Conservation (phyloP, 2,888 invertebrate species). For the Tiliacea aurago region DNA sequence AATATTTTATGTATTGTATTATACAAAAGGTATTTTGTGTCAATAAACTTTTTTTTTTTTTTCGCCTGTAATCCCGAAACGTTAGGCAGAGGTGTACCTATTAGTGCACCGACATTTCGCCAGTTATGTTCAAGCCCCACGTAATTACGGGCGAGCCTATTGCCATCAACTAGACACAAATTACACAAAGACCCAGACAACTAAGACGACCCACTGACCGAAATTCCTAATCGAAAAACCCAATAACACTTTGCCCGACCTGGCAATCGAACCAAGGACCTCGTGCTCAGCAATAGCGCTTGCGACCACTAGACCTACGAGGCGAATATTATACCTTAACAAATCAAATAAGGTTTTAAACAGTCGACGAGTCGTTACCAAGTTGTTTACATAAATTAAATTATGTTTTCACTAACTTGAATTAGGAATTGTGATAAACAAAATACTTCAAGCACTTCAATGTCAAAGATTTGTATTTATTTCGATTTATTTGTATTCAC, state of each 20-base stretch:
- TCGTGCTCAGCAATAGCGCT: not conserved
- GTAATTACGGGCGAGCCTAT: not conserved
- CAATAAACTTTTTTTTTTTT: too few relatives aligned
- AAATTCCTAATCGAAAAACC: not conserved
- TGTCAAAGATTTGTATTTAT: conserved; percentile 23
- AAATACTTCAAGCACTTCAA: conserved; percentile 13
- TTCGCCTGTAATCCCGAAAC: not conserved
- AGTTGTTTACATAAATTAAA: conserved; percentile 36
- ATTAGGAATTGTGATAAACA: not conserved
- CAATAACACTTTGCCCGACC: not conserved
- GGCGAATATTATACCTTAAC: conserved; percentile 25
- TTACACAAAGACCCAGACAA: too few relatives aligned
- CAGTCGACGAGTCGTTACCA: conserved; percentile 15
- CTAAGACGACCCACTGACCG: too few relatives aligned
- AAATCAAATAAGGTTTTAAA: conserved; percentile 29
- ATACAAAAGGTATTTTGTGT: too few relatives aligned
- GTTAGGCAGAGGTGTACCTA: not conserved
- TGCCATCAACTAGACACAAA: not conserved
- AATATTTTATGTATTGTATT: too few relatives aligned
- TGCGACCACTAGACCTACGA: not conserved
- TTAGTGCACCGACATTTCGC: not conserved
- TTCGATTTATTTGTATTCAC: not conserved
- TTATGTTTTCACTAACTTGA: conserved; percentile 21
- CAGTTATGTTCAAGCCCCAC: not conserved
- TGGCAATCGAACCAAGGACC: not conserved